A percentile compares a stretch with the other conserved stretches of the same genome.
Conservation (phyloP, 2,888 invertebrate genomes). For the Perizoma affinitatum region DNA sequence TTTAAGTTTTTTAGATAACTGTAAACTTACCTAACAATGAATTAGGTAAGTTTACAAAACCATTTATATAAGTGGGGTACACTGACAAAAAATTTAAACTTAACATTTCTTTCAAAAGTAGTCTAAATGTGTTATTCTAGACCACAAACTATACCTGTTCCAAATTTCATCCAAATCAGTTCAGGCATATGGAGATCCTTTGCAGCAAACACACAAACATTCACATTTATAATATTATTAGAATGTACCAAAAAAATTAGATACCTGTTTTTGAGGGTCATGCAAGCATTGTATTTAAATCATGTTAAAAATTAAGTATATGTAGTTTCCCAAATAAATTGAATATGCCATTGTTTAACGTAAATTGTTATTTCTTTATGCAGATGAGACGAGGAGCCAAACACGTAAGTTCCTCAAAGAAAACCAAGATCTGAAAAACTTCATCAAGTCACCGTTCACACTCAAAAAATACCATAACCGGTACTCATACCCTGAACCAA, state of each 20-base stretch:
- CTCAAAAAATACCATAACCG: constrained; percentile 75
- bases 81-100: too few relatives aligned
- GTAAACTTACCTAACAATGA: too few relatives aligned
- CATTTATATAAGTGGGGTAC: too few relatives aligned
- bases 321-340: constrained; percentile 11
- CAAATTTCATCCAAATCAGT: too few relatives aligned
- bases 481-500: constrained; percentile 60
- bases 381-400: constrained; percentile 67
- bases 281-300: constrained; percentile 20
- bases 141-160: too few relatives aligned
- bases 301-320: not conserved
- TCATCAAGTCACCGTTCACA: constrained; percentile 78
- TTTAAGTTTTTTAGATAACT: too few relatives aligned
- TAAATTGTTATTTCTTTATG: constrained; percentile 23
- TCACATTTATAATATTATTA: too few relatives aligned
- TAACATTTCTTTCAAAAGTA: too few relatives aligned
- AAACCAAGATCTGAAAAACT: constrained; percentile 69
- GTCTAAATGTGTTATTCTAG: too few relatives aligned
- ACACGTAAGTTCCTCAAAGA: constrained; percentile 63
- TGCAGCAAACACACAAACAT: too few relatives aligned
- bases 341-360: constrained; percentile 11
- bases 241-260: not conserved
- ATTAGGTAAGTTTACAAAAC: too few relatives aligned
- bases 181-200: too few relatives aligned
- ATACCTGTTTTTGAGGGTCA: not conserved